Evolutionary conservation across 2,888 invertebrate genomes (phyloP).

Genomic region (Cantharis lateralis): DNA sequence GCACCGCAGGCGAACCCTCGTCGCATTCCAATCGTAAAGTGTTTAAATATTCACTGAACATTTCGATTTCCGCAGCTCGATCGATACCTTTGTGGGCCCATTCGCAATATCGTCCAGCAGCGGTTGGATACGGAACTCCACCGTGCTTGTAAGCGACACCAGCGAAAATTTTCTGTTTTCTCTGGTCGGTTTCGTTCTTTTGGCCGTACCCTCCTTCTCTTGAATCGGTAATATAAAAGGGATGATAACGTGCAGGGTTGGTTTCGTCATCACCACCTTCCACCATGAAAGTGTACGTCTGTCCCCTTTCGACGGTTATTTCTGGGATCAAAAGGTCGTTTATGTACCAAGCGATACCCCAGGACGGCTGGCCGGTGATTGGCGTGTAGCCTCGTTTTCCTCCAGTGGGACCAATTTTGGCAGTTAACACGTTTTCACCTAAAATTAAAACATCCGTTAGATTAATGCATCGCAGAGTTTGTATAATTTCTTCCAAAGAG

Average conservation of each 20-base stretch:
- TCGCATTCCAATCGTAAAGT: constrained; percentile 78
- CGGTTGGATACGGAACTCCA: constrained; percentile 80
- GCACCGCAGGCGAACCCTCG: constrained; percentile 73
- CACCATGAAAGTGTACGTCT: constrained; percentile 82
- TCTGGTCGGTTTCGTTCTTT: constrained; percentile 71
- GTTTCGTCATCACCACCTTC: constrained; percentile 83
- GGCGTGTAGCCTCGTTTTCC: constrained; percentile 80
- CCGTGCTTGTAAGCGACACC: constrained; percentile 78
- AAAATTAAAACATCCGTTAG: constrained; percentile 6
- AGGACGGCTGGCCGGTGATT: constrained; percentile 79
- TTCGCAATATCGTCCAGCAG: constrained; percentile 85
- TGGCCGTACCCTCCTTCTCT: constrained; percentile 86
- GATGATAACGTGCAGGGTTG: constrained; percentile 86
- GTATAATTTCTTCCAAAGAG: too few relatives aligned
- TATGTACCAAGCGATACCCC: constrained; percentile 93
- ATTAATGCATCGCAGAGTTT: too few relatives aligned
- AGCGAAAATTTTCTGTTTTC: constrained; percentile 74
- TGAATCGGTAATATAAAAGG: constrained; percentile 88
- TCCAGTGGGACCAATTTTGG: constrained; percentile 83
- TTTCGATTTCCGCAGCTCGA: constrained; percentile 70
- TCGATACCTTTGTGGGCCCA: constrained; percentile 83
- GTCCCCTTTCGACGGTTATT: constrained; percentile 83
- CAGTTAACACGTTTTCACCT: constrained; percentile 69
- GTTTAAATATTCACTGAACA: constrained; percentile 77
- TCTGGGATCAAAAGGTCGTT: constrained; percentile 90